Percentiles rank a stretch among this genome's conserved stretches.
Evolutionary conservation across 2,113 vertebrate genomes (phyloP).

Genomic region (Aramus guarauna): DNA sequence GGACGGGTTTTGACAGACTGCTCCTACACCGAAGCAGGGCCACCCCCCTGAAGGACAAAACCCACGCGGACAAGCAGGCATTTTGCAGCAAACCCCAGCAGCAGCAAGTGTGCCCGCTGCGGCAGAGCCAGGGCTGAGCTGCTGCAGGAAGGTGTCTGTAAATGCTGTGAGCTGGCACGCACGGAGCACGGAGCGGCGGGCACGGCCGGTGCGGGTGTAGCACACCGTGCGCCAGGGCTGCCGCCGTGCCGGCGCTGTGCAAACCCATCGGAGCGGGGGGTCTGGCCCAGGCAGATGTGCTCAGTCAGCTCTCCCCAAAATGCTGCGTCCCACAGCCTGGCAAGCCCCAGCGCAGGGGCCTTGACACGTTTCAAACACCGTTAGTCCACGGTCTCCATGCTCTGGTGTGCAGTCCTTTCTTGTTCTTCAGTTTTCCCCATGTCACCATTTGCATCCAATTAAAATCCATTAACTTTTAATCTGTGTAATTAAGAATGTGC

Average conservation of each 20-base stretch:
- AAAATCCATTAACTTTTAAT: not conserved
- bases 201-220: not conserved
- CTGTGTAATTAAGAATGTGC: not conserved
- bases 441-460: not conserved
- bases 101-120: not conserved
- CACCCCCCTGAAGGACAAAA: not conserved
- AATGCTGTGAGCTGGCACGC: too few species aligned
- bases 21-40: not conserved
- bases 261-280: rapidly evolving
- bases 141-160: not conserved
- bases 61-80: rapidly evolving
- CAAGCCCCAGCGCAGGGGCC: not conserved
- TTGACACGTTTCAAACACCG: not conserved
- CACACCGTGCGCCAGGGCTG: not conserved
- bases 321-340: rapidly evolving
- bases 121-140: not conserved
- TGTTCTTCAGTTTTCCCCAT: rapidly evolving
- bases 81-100: not conserved
- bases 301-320: not conserved
- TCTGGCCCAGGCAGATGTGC: not conserved
- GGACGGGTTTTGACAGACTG: not conserved
- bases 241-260: not conserved
- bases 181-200: not conserved
- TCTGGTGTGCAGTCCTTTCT: not conserved
- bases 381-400: rapidly evolving